These are phyloP conservation scores for Acrocephalus kingi DNA, from an alignment of 2,113 vertebrate species.

Conservation along the genomic window DNA sequence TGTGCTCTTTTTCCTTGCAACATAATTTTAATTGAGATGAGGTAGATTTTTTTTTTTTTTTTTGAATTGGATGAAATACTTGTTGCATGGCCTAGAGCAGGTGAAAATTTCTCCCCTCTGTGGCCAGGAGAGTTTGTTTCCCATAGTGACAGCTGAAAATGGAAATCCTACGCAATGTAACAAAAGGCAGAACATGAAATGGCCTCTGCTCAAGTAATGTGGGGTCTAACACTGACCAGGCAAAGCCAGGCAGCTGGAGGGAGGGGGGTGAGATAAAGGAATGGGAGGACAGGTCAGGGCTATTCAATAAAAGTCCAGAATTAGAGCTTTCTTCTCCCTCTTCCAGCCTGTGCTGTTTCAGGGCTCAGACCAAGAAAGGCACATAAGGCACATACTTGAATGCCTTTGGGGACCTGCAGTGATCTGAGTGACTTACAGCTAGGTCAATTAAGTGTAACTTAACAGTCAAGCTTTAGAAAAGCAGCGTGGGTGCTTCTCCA, in stretches of 20 bases:
- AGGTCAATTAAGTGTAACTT: background rate
- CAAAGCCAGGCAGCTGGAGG: background rate
- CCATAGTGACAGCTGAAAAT: background rate
- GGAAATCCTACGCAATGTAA: background rate
- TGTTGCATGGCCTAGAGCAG: background rate
- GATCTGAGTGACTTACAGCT: background rate
- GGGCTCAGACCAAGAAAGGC: background rate
- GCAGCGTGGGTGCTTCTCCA: background rate
- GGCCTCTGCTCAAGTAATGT: background rate
- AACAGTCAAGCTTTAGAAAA: background rate
- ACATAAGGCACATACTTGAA: rapidly evolving
- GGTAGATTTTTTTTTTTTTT: background rate
- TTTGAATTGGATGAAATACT: background rate
- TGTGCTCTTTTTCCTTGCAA: background rate
- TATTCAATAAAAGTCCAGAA: background rate
- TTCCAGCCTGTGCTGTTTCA: background rate
- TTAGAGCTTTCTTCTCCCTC: background rate
- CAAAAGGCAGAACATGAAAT: background rate
- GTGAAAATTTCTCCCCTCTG: background rate
- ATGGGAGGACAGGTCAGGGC: background rate
- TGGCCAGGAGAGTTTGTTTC: background rate
- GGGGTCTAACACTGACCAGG: background rate
- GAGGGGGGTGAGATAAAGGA: background rate
- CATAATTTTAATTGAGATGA: background rate
- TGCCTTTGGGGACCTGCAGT: background rate